Base-by-base conservation (phyloP, 2,888 invertebrate species). In the Parnassius apollo region DNA sequence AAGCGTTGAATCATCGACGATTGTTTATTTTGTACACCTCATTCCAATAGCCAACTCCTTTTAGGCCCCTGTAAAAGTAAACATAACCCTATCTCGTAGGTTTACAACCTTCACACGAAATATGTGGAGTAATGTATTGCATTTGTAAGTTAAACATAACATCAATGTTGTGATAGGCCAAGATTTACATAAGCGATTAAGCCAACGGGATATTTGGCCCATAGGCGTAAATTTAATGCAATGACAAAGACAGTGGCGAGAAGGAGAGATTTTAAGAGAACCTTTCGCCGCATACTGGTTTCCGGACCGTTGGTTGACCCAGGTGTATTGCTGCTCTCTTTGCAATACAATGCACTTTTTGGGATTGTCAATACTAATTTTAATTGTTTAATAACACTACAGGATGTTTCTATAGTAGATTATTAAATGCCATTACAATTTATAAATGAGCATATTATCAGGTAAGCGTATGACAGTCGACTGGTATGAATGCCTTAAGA, bases 311-410 rank as follows among this genome's bases (percentile, higher is more conserved):
- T 90, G 88, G 62, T 79, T 73, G 90, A 87, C 89, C 88, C 72
- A 74, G 77, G 75, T 73, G 72, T 70, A 73, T 73, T 80, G 84
- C 73, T 80, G 84, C 76, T 85, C 82, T 81, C 83, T 82, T 84
- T 88, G 86, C 85, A 81, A 85, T 80, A 80, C 83, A 81, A 77
- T 88, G 89, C 88, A 87, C 76, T 85, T 90, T 89, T 84, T 76
- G 82, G 78, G 77, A 82, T 75, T 78, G 79, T 81, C 73, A 73
- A 69, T 73, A 73, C 70, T 70, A 72, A 75, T 69, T 71, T 76
- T 81, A 77, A 78, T 78, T 75, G 73, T 78, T 78, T 71, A 72
- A 67, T 65, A 59, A 9, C 66, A 68, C 45, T 82, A 84, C 75
- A 85, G 80, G 74, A 0, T 81, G 84, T 64, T 73, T 52, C 12